phyloP scores from a whole-genome alignment of 2,888 invertebrate genomes.

The Polymixis flavicincta region DNA sequence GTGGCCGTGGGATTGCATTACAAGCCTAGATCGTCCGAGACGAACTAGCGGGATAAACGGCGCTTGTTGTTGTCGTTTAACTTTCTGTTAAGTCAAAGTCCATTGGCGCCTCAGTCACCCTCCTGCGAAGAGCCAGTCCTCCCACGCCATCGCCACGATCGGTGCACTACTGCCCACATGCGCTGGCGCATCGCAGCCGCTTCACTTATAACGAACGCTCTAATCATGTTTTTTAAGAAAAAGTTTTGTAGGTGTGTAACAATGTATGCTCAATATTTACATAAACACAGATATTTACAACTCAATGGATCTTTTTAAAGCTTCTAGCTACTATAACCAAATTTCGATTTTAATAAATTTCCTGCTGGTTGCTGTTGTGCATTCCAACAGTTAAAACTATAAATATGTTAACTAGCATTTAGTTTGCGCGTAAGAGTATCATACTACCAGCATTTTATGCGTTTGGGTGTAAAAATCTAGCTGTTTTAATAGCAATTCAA shows the following conservation, averaged over 20 bases:
- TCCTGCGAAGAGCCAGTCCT: conserved; percentile 71
- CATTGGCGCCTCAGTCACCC: conserved; percentile 67
- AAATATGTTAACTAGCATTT: not conserved
- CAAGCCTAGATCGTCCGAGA: conserved; percentile 5
- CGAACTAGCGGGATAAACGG: conserved; percentile 30
- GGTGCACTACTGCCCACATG: conserved; percentile 64
- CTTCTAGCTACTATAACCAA: conserved; percentile 11
- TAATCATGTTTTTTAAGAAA: conserved; percentile 59
- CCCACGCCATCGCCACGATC: conserved; percentile 70
- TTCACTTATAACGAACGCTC: conserved; percentile 35
- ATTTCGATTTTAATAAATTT: conserved; percentile 19
- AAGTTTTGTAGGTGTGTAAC: conserved; percentile 50
- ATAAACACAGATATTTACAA: conserved; percentile 56
- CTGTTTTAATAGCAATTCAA: conserved; percentile 14
- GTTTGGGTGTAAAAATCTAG: not conserved
- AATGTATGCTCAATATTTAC: conserved; percentile 54
- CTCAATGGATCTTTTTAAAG: conserved; percentile 28
- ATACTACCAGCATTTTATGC: not conserved
- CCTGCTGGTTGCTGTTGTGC: not conserved
- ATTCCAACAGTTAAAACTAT: conserved; percentile 5
- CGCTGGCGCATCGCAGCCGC: conserved; percentile 9
- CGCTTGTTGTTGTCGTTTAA: conserved; percentile 47
- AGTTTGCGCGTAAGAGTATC: not conserved
- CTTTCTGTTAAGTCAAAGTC: conserved; percentile 62
- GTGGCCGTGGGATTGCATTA: conserved; percentile 12